These are phyloP conservation scores for Diarsia dahlii DNA, from an alignment of 2,888 invertebrate species.

Conservation along the genomic window DNA sequence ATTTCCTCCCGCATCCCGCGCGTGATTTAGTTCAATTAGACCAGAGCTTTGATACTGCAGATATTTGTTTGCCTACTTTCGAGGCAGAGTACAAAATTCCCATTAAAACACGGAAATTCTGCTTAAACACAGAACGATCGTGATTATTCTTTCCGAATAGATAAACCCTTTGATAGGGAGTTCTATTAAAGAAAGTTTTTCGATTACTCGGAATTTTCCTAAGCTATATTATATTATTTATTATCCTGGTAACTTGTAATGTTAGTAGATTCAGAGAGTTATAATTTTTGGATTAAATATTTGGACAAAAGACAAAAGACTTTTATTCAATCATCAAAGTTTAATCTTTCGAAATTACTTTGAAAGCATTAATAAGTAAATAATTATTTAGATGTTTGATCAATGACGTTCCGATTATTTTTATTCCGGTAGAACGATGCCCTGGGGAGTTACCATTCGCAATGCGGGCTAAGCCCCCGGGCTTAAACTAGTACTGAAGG, in stretches of 20 bases:
- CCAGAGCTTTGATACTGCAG: not conserved
- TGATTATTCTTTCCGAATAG: not conserved
- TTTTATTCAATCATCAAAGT: constrained; percentile 4
- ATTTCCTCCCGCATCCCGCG: not conserved
- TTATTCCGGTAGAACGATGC: too few relatives aligned
- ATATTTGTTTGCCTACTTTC: not conserved
- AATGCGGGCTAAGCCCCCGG: too few relatives aligned
- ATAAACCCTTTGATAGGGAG: not conserved
- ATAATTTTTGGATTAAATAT: not conserved
- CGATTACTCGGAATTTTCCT: not conserved
- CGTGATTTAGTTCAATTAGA: not conserved
- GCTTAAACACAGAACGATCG: not conserved
- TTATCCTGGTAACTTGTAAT: not conserved
- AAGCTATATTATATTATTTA: not conserved
- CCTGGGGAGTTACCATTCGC: too few relatives aligned
- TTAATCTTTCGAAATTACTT: constrained; percentile 5
- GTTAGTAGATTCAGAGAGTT: not conserved
- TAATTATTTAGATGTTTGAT: not conserved
- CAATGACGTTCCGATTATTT: too few relatives aligned
- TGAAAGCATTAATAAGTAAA: not conserved
- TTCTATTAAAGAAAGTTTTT: not conserved
- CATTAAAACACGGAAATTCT: not conserved
- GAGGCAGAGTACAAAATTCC: not conserved
- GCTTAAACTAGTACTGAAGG: too few relatives aligned
- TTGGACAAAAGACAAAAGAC: not conserved